phyloP scores from a whole-genome alignment of 2,888 invertebrate genomes.

The Morpho helenor region DNA sequence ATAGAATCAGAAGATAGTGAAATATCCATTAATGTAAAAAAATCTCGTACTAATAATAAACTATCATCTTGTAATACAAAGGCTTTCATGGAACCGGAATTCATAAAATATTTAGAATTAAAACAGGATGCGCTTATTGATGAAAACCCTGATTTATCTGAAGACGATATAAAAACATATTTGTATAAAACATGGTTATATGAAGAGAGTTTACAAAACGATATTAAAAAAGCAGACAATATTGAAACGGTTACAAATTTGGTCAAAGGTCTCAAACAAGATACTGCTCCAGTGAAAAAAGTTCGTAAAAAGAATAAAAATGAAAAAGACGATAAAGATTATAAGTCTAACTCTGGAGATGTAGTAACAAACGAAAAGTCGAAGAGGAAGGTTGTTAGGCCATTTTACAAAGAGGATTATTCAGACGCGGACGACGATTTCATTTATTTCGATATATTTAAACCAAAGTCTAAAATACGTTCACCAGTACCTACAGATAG shows the following conservation, averaged over 20 bases:
- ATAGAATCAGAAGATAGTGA: conserved; percentile 41
- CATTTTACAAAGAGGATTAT: conserved; percentile 62
- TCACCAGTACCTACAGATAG: conserved; percentile 2
- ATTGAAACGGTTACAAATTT: conserved; percentile 45
- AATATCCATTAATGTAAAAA: conserved; percentile 37
- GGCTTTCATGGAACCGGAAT: conserved; percentile 55
- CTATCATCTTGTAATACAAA: conserved; percentile 31
- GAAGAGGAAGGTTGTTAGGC: conserved; percentile 54
- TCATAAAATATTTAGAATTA: conserved; percentile 69
- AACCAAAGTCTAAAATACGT: conserved; percentile 44
- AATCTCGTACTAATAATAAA: conserved; percentile 31
- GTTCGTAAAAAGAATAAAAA: conserved; percentile 46
- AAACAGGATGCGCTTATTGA: conserved; percentile 69
- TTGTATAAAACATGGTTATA: conserved; percentile 73
- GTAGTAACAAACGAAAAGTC: conserved; percentile 51
- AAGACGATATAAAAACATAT: conserved; percentile 66
- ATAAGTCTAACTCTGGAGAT: conserved; percentile 26
- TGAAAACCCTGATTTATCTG: conserved; percentile 71
- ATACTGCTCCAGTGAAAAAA: conserved; percentile 39
- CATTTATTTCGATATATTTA: conserved; percentile 51
- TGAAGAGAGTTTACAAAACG: conserved; percentile 42
- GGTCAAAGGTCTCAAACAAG: conserved; percentile 53
- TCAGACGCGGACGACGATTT: conserved; percentile 60
- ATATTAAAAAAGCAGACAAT: conserved; percentile 45
- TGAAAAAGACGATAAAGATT: conserved; percentile 30